phyloP scores from a whole-genome alignment of 2,797 vertebrate genomes.

The Florisuga fusca region DNA sequence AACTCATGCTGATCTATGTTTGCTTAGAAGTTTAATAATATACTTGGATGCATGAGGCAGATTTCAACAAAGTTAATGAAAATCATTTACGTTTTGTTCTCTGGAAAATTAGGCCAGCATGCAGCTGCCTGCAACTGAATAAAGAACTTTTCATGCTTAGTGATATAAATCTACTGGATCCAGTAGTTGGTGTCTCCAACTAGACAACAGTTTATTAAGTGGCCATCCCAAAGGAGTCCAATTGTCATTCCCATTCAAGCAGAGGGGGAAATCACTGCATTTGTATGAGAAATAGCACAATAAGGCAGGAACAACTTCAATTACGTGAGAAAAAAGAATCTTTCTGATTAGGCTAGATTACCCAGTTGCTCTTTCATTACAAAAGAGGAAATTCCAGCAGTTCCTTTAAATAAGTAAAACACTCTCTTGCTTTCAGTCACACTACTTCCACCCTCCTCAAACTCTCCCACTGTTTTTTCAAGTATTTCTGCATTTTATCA shows the following conservation, averaged over 20 bases:
- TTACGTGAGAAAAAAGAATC: constrained; percentile 2
- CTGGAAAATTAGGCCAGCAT: background rate
- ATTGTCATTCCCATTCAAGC: constrained; percentile 3
- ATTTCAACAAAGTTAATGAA: constrained; percentile 25
- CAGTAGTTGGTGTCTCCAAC: background rate
- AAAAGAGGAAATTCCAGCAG: background rate
- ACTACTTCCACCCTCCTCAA: background rate
- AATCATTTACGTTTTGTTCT: constrained; percentile 25
- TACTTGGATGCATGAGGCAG: background rate
- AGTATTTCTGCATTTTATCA: background rate
- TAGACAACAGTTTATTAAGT: constrained; percentile 21
- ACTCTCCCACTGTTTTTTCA: background rate
- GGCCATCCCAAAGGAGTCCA: background rate
- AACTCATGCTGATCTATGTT: background rate
- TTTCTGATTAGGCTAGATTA: constrained; percentile 8
- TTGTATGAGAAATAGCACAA: constrained; percentile 54
- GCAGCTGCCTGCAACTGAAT: background rate
- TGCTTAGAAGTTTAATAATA: background rate
- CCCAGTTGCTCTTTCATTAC: background rate
- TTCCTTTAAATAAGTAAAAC: background rate
- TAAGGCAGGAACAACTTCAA: constrained; percentile 28
- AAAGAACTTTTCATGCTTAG: constrained; percentile 1
- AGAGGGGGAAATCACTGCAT: constrained; percentile 21
- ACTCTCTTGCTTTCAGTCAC: background rate
- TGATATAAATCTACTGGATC: constrained; percentile 14